These are phyloP conservation scores for Bombus confusus DNA, from an alignment of 1,140 invertebrate species.

Conservation along the genomic window DNA sequence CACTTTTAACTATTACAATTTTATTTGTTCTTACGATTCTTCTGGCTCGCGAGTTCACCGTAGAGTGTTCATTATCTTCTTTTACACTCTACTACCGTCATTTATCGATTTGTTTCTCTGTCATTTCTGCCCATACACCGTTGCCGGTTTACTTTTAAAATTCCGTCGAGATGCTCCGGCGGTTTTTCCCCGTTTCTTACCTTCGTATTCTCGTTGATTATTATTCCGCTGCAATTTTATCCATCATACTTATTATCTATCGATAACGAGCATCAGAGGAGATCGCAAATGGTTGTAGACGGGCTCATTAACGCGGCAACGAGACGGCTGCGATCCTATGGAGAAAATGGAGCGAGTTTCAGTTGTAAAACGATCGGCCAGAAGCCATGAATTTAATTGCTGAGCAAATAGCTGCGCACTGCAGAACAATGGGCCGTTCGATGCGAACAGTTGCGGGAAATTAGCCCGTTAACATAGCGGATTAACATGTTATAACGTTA, in stretches of 20 bases:
- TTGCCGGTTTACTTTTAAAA: no score
- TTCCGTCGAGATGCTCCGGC: no score
- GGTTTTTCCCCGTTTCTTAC: no score
- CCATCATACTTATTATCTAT: not conserved
- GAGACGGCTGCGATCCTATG: not conserved
- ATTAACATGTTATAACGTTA: slow-evolving; percentile 42
- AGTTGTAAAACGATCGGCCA: not conserved
- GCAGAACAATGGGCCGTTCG: slow-evolving; percentile 18
- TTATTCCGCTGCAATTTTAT: not conserved
- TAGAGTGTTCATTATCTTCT: no score
- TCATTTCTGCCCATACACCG: no score
- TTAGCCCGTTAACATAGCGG: slow-evolving; percentile 44
- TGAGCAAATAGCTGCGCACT: not conserved
- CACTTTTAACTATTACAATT: no score
- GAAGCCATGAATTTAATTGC: not conserved
- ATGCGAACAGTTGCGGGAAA: slow-evolving; percentile 30
- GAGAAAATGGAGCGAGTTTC: not conserved
- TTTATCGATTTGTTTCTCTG: no score
- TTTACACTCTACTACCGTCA: no score
- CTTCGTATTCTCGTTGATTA: not conserved
- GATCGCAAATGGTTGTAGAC: not conserved
- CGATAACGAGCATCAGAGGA: not conserved
- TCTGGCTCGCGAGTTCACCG: no score
- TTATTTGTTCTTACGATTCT: no score
- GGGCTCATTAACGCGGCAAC: not conserved